These are phyloP conservation scores for Pantelozetes paolii DNA, from an alignment of 2,888 invertebrate genomes.

Conservation along the genomic window DNA sequence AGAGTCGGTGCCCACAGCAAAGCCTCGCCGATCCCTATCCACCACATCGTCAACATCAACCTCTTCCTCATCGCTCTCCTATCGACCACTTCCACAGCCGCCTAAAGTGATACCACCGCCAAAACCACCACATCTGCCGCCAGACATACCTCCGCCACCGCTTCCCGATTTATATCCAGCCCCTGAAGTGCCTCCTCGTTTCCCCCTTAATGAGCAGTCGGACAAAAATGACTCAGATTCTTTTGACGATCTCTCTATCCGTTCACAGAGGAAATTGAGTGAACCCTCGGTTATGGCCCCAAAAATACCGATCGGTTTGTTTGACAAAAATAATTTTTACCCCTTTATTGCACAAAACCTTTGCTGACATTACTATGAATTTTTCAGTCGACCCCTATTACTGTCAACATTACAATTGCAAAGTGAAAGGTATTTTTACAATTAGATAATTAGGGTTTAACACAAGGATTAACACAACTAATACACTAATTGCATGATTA, in stretches of 20 bases:
- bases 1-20: neutral
- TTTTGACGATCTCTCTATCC: too few relatives aligned
- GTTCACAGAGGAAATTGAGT: neutral
- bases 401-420: neutral
- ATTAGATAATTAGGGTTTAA: too few relatives aligned
- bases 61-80: neutral
- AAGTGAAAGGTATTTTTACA: too few relatives aligned
- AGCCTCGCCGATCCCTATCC: neutral
- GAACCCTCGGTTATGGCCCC: neutral
- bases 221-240: too few relatives aligned
- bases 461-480: too few relatives aligned
- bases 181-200: neutral
- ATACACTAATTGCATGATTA: too few relatives aligned
- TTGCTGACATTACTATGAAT: neutral
- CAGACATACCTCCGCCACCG: neutral
- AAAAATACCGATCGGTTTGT: neutral
- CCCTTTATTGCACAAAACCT: too few relatives aligned
- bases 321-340: neutral
- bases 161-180: neutral
- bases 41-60: neutral
- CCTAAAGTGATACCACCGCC: neutral
- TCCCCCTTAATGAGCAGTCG: too few relatives aligned
- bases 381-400: neutral
- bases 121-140: slow-evolving; percentile 10
- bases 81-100: neutral